Conservation (phyloP, 1,140 invertebrate genomes). For the Ditylenchus dipsaci region DNA sequence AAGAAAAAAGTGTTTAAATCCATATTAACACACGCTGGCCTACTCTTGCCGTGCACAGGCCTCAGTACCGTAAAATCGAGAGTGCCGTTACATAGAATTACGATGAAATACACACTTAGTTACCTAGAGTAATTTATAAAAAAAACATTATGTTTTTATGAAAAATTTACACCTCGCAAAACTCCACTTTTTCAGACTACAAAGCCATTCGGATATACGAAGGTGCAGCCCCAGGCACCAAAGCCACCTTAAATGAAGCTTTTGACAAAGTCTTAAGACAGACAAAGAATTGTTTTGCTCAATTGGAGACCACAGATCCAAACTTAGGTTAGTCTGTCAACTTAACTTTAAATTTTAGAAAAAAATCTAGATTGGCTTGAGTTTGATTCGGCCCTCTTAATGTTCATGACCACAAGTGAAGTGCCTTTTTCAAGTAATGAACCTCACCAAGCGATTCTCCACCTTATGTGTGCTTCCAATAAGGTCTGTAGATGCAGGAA, state of each 20-base stretch:
- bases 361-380: constrained; percentile 30
- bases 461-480: constrained; percentile 45
- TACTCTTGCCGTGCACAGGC: no score
- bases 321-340: constrained; percentile 17
- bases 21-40: no score
- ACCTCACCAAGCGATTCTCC: constrained; percentile 35
- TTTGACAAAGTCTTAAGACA: constrained; percentile 38
- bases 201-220: constrained; percentile 46
- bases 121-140: no score
- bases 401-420: constrained; percentile 42
- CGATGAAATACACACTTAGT: no score
- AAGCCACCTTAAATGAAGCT: constrained; percentile 46
- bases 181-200: constrained; percentile 40
- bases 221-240: constrained; percentile 45
- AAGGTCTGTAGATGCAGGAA: constrained; percentile 20
- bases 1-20: no score
- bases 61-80: no score
- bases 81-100: no score
- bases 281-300: constrained; percentile 47
- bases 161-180: neutral
- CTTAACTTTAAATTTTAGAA: neutral
- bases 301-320: constrained; percentile 35
- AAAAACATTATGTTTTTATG: neutral
- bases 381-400: constrained; percentile 40
- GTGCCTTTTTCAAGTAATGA: constrained; percentile 21